Percentiles rank a stretch among this genome's conserved stretches.
Evolutionary conservation across 2,797 vertebrate species (phyloP).

Genomic region (Etheostoma perlongum): DNA sequence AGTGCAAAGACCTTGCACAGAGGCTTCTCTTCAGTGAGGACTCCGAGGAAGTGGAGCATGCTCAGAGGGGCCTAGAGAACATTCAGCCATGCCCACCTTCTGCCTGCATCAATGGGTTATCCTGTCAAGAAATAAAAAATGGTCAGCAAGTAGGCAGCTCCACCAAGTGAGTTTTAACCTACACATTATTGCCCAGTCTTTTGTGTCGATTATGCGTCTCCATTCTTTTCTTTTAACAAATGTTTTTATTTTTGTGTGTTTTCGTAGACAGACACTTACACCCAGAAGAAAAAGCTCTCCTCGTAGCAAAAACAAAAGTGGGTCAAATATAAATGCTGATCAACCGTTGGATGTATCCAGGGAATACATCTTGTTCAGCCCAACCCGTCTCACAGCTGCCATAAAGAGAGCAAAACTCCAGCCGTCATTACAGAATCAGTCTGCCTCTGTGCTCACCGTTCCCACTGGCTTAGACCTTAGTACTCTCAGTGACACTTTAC

Average conservation of each 20-base stretch:
- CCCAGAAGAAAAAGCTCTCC: conserved; percentile 47
- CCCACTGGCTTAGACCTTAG: conserved; percentile 87
- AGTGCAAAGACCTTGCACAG: conserved; percentile 81
- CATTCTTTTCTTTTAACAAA: not conserved
- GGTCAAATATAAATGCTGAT: conserved; percentile 12
- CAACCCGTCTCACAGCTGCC: conserved; percentile 72
- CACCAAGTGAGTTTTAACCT: conserved; percentile 54
- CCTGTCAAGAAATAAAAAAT: conserved; percentile 27
- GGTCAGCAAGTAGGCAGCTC: conserved; percentile 28
- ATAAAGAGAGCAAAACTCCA: conserved; percentile 68
- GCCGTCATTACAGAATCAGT: conserved; percentile 62
- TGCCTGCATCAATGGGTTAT: not conserved
- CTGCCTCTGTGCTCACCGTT: conserved; percentile 86
- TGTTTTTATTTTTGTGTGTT: conserved; percentile 17
- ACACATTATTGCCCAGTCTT: not conserved
- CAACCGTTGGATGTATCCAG: conserved; percentile 52
- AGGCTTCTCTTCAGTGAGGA: conserved; percentile 84
- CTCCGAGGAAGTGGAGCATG: conserved; percentile 44
- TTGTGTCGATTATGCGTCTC: not conserved
- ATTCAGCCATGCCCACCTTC: conserved; percentile 19
- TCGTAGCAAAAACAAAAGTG: conserved; percentile 16
- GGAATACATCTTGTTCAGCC: conserved; percentile 87
- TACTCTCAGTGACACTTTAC: conserved; percentile 59
- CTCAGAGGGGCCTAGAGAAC: conserved; percentile 43
- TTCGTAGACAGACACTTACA: conserved; percentile 11